phyloP scores from a whole-genome alignment of 2,888 invertebrate species.

The Drosophila leonis region DNA sequence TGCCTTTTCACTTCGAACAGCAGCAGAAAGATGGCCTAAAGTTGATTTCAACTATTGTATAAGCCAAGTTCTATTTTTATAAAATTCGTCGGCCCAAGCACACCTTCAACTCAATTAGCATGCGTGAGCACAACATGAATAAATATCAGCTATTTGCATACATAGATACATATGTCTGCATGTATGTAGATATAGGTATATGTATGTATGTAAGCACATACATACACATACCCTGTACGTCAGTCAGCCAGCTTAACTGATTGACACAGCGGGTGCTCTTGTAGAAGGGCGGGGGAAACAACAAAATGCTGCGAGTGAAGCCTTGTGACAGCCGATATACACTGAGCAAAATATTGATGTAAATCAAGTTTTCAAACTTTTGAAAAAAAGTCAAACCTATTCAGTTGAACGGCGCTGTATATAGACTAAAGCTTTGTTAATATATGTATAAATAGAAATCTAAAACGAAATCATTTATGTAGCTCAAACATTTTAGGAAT shows the following conservation, averaged over 20 bases:
- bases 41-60: not conserved
- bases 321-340: constrained; percentile 9
- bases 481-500: not conserved
- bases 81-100: constrained; percentile 17
- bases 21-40: not conserved
- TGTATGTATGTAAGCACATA: not conserved
- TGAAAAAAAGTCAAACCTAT: too few relatives aligned
- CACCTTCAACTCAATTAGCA: constrained; percentile 54
- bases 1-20: not conserved
- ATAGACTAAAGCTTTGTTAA: not conserved
- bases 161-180: not conserved
- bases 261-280: constrained; percentile 42
- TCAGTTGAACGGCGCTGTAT: not conserved
- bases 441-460: not conserved
- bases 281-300: not conserved
- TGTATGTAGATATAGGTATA: not conserved
- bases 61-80: constrained; percentile 24
- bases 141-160: constrained; percentile 29
- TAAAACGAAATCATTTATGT: not conserved
- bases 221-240: constrained; percentile 22
- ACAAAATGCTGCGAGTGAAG: constrained; percentile 10
- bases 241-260: constrained; percentile 39
- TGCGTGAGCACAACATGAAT: constrained; percentile 39
- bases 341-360: not conserved
- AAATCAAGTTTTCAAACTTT: too few relatives aligned